Percentiles rank a stretch among this genome's conserved stretches.
These are phyloP conservation scores for Periplaneta americana DNA, from an alignment of 1,140 invertebrate genomes.

Conservation along the genomic window DNA sequence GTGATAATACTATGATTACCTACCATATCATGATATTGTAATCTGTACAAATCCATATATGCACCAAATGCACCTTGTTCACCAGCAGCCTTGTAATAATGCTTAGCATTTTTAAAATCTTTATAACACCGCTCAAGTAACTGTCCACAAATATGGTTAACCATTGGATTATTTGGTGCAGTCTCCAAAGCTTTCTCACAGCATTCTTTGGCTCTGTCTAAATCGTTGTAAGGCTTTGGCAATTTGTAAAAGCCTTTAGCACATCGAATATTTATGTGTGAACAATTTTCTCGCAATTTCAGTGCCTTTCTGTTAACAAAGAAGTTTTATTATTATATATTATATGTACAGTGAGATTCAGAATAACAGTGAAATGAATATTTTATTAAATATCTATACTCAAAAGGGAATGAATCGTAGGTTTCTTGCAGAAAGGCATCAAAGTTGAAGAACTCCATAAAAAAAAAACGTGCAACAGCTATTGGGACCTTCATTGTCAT, in stretches of 20 bases:
- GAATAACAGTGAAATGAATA: no score
- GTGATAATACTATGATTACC: no score
- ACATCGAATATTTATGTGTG: conserved; percentile 12
- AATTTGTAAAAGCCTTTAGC: conserved; percentile 11
- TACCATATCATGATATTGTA: background rate
- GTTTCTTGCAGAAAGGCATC: no score
- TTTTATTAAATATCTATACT: no score
- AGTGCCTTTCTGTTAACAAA: background rate
- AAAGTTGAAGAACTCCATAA: no score
- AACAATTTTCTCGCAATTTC: background rate
- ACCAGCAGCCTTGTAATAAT: conserved; percentile 6
- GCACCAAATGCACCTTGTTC: conserved; percentile 5
- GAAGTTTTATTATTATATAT: no score
- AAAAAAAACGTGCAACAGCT: no score
- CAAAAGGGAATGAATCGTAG: no score
- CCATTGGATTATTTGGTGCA: conserved; percentile 14
- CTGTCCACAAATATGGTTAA: background rate
- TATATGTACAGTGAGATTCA: no score
- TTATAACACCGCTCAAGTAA: background rate
- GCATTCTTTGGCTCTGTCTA: background rate
- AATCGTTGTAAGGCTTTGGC: background rate
- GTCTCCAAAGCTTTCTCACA: background rate
- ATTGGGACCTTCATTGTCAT: no score
- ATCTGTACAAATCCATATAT: conserved; percentile 4
- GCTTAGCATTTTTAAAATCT: background rate